These are phyloP conservation scores for Pristionchus maxplancki DNA, from an alignment of 2,888 invertebrate species.

Conservation along the genomic window DNA sequence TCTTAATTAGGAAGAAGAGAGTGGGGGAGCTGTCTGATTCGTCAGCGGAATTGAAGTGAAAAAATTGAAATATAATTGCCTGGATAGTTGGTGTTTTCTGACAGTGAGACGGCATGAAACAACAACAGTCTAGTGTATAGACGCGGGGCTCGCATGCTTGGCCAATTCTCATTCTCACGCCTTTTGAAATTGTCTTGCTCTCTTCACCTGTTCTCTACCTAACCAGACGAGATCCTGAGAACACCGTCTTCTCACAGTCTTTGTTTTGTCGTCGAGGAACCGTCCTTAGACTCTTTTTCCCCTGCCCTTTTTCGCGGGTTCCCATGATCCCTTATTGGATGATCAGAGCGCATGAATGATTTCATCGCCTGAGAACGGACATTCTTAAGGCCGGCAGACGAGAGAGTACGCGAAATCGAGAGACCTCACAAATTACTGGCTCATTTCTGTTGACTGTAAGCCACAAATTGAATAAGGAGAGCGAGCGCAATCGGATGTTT, in stretches of 20 bases:
- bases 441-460: neutral
- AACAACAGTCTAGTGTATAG: neutral
- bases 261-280: neutral
- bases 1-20: too few species aligned
- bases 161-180: neutral
- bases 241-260: neutral
- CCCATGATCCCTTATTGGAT: neutral
- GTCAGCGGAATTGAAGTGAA: too few species aligned
- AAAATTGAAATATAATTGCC: too few species aligned
- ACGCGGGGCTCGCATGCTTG: neutral
- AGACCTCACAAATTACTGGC: neutral
- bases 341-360: neutral
- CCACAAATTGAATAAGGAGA: constrained; percentile 15
- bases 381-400: neutral
- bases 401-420: neutral
- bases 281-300: too few species aligned
- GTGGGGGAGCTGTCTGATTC: too few species aligned
- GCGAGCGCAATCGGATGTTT: constrained; percentile 31
- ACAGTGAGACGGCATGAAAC: too few species aligned
- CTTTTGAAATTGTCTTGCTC: neutral
- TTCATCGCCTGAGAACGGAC: neutral
- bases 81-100: too few species aligned
- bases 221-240: too few species aligned
- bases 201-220: too few species aligned
- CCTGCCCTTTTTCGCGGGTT: neutral